Conservation (phyloP, 2,113 vertebrate genomes). For the Nyctereutes procyonoides region DNA sequence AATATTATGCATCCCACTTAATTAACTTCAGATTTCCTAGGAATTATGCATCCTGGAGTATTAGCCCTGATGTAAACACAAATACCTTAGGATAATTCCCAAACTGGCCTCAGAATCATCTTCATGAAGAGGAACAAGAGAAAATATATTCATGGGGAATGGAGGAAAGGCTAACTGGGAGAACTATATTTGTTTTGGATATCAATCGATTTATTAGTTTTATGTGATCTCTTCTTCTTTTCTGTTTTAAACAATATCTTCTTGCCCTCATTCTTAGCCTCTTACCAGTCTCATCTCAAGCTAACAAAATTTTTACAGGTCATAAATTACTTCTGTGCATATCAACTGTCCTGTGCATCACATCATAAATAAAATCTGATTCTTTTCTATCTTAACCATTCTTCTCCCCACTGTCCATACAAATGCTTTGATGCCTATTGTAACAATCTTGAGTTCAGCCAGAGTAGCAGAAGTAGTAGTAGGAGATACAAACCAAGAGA, state of each 20-base stretch:
- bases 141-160: neutral
- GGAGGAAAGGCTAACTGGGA: neutral
- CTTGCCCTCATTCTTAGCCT: neutral
- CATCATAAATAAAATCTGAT: neutral
- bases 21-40: neutral
- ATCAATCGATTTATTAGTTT: neutral
- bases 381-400: neutral
- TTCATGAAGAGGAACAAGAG: neutral
- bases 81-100: neutral
- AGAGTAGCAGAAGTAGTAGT: neutral
- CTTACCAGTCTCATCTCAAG: neutral
- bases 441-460: neutral
- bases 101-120: neutral
- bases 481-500: neutral
- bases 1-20: neutral
- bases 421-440: neutral
- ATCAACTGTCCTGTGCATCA: neutral
- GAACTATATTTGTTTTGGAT: neutral
- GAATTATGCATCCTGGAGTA: neutral
- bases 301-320: neutral
- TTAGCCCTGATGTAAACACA: neutral
- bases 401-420: neutral
- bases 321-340: neutral
- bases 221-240: neutral
- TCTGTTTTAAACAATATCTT: neutral